Evolutionary conservation across 2,888 invertebrate genomes (phyloP).

Genomic region (Lasioglossum figueresi): DNA sequence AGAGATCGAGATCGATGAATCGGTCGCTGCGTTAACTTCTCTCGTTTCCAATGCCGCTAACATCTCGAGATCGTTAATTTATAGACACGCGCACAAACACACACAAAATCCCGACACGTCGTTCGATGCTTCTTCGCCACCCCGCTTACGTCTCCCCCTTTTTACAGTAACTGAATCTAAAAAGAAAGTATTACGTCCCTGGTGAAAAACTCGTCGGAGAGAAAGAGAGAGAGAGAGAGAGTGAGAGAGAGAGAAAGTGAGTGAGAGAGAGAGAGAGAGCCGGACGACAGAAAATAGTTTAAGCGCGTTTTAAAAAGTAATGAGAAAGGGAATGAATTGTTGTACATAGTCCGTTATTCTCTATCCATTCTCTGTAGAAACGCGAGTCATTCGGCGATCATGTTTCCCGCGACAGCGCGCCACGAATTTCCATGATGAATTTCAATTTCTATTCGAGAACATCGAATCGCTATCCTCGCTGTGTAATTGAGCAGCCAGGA

Average conservation of each 20-base stretch:
- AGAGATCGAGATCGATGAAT: background rate
- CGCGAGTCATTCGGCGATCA: background rate
- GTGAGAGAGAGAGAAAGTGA: background rate
- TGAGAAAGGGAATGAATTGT: conserved; percentile 29
- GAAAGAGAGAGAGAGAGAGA: background rate
- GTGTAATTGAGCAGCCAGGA: conserved; percentile 44
- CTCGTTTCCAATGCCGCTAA: background rate
- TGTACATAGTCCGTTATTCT: conserved; percentile 60
- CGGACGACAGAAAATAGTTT: background rate
- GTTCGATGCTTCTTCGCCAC: conserved; percentile 16
- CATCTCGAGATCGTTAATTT: conserved; percentile 30
- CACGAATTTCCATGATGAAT: conserved; percentile 16
- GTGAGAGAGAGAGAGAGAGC: background rate
- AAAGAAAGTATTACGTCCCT: conserved; percentile 12
- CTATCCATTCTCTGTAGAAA: conserved; percentile 17
- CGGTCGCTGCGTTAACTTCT: background rate
- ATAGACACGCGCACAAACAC: conserved; percentile 10
- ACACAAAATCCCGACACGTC: background rate
- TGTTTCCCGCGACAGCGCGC: background rate
- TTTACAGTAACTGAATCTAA: conserved; percentile 6
- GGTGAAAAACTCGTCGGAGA: background rate
- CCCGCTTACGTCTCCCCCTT: background rate
- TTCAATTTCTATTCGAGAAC: conserved; percentile 17
- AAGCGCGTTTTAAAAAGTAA: conserved; percentile 14
- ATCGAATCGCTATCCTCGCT: conserved; percentile 35